Conservation (phyloP, 1,140 invertebrate genomes). For the Halyomorpha halys region DNA sequence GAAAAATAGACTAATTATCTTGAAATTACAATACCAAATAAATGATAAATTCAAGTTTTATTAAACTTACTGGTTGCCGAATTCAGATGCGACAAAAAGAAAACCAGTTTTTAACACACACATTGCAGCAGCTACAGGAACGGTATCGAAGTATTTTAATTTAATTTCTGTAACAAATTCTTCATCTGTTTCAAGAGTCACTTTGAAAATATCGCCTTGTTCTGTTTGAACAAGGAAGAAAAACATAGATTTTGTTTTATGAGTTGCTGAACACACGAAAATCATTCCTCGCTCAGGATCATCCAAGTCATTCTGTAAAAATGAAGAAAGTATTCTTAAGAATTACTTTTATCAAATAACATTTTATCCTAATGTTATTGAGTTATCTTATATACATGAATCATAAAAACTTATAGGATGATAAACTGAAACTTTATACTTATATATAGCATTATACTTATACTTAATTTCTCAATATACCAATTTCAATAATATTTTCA, state of each 20-base stretch:
- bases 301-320: conserved; percentile 90
- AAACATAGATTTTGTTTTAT: conserved; percentile 99
- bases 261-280: conserved; percentile 97
- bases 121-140: conserved; percentile 90
- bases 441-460: too few relatives aligned
- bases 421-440: too few relatives aligned
- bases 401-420: too few relatives aligned
- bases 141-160: conserved; percentile 98
- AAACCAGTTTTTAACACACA: conserved; percentile 98
- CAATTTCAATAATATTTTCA: too few relatives aligned
- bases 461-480: too few relatives aligned
- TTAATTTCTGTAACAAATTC: conserved; percentile 99
- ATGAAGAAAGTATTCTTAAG: too few relatives aligned
- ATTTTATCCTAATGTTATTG: too few relatives aligned
- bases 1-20: not conserved
- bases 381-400: too few relatives aligned
- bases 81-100: conserved; percentile 96
- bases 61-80: conserved; percentile 95
- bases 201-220: conserved; percentile 95
- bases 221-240: conserved; percentile 93
- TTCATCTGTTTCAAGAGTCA: conserved; percentile 96
- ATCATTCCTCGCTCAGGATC: conserved; percentile 99
- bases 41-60: too few relatives aligned
- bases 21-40: too few relatives aligned
- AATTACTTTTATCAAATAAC: too few relatives aligned